phyloP scores from a whole-genome alignment of 2,113 vertebrate genomes.

The Ptyas mucosa region DNA sequence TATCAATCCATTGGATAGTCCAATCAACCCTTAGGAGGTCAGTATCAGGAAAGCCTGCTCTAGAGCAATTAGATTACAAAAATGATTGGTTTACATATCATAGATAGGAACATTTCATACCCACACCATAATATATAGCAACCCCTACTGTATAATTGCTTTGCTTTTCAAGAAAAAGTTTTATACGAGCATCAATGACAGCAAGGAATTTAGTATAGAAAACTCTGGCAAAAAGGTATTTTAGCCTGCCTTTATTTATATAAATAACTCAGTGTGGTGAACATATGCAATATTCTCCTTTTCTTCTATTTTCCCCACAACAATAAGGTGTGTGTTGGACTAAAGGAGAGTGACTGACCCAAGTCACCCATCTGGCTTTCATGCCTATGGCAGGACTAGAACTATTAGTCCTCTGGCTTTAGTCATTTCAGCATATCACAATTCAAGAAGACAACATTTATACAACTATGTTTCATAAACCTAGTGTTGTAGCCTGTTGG shows the following conservation, averaged over 20 bases:
- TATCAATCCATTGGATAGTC: neutral
- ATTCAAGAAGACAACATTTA: neutral
- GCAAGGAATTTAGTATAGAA: neutral
- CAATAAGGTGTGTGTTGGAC: no score
- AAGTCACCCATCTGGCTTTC: no score
- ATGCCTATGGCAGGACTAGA: no score
- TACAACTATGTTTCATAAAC: neutral
- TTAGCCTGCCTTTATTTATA: no score
- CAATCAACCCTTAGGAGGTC: neutral
- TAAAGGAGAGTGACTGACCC: no score
- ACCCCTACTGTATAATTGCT: neutral
- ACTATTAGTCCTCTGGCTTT: no score
- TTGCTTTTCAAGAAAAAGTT: neutral
- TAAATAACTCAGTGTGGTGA: no score
- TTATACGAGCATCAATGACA: no score
- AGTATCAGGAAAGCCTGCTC: neutral
- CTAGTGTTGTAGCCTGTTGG: no score
- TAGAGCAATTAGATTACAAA: neutral
- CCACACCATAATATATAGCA: neutral
- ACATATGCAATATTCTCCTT: no score
- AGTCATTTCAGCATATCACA: neutral
- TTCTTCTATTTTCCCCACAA: no score
- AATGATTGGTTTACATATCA: neutral
- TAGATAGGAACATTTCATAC: neutral
- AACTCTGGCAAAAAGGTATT: neutral